A percentile compares a stretch with the other conserved stretches of the same genome.
Evolutionary conservation across 2,113 vertebrate species (phyloP).

Genomic region (Rhinolophus sinicus): DNA sequence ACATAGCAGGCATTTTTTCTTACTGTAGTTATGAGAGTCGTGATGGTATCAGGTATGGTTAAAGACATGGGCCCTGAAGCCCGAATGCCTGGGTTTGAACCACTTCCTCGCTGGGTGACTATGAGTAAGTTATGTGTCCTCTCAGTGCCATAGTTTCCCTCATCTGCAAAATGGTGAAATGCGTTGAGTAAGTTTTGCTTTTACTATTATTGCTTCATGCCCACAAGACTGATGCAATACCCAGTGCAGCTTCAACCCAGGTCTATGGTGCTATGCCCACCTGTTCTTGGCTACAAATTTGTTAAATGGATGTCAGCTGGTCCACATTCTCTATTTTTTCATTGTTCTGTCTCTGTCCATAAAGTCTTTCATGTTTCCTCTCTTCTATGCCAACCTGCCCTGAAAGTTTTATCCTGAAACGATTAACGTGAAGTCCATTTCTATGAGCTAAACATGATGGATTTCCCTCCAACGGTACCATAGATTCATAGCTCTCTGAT

Average conservation of each 20-base stretch:
- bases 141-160: neutral
- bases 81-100: neutral
- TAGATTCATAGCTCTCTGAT: neutral
- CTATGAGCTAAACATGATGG: neutral
- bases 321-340: neutral
- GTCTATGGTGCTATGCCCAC: neutral
- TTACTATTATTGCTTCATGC: neutral
- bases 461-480: neutral
- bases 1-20: neutral
- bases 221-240: neutral
- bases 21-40: neutral
- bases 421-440: neutral
- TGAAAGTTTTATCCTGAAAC: neutral
- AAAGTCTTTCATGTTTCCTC: neutral
- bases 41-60: neutral
- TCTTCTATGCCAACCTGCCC: neutral
- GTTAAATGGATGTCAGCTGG: neutral
- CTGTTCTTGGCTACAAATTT: neutral
- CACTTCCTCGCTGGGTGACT: neutral
- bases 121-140: neutral
- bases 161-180: neutral
- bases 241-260: neutral
- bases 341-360: neutral
- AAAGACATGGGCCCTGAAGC: no score
- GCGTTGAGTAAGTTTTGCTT: neutral